Percentiles rank a stretch among this genome's conserved stretches.
These are phyloP conservation scores for Thecophora atra DNA, from an alignment of 2,888 invertebrate species.

Conservation along the genomic window DNA sequence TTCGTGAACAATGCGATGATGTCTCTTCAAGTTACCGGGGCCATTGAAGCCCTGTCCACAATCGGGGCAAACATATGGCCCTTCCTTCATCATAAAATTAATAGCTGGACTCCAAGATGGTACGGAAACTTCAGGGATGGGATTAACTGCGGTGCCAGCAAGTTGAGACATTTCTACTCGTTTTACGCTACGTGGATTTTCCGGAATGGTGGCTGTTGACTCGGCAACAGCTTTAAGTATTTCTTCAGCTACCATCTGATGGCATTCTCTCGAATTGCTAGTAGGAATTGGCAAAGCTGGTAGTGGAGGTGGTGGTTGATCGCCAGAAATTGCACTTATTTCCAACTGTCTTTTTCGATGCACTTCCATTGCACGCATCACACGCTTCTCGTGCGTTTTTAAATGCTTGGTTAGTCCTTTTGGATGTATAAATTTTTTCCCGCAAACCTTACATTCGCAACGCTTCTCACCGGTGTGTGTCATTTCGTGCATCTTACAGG, in stretches of 20 bases:
- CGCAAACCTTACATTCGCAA: conserved; percentile 60
- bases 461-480: conserved; percentile 61
- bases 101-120: conserved; percentile 63
- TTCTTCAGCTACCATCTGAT: conserved; percentile 58
- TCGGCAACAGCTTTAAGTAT: conserved; percentile 58
- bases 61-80: conserved; percentile 61
- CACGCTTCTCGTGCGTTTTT: conserved; percentile 60
- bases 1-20: conserved; percentile 62
- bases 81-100: conserved; percentile 63
- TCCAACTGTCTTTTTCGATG: conserved; percentile 59
- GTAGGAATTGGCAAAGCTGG: conserved; percentile 46
- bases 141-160: conserved; percentile 60
- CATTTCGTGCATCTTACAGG: conserved; percentile 61
- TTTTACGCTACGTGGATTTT: conserved; percentile 59
- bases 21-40: conserved; percentile 60
- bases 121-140: conserved; percentile 59
- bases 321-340: conserved; percentile 48
- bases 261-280: conserved; percentile 45
- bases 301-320: conserved; percentile 42
- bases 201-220: conserved; percentile 56
- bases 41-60: conserved; percentile 62
- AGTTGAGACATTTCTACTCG: conserved; percentile 59
- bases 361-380: conserved; percentile 59
- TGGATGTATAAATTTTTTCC: conserved; percentile 60
- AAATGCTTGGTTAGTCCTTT: conserved; percentile 60